phyloP scores from a whole-genome alignment of 2,888 invertebrate species.

The Sinhomidia bicolor region DNA sequence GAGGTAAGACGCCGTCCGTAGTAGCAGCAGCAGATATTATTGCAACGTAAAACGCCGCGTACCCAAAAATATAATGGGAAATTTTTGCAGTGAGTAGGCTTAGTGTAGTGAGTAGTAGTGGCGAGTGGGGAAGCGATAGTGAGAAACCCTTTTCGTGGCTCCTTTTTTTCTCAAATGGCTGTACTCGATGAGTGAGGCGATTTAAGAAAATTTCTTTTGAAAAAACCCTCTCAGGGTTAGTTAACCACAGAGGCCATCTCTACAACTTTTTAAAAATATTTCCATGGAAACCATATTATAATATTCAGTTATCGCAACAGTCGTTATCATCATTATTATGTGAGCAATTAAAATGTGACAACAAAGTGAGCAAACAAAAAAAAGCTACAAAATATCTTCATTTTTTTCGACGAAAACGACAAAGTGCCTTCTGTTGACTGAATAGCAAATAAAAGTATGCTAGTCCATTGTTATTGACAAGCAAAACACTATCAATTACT shows the following conservation, averaged over 20 bases:
- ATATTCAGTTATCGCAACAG: neutral
- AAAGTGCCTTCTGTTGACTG: no score
- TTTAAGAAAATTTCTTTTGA: neutral
- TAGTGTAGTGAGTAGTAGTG: neutral
- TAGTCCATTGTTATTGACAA: no score
- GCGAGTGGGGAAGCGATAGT: neutral
- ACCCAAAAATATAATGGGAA: neutral
- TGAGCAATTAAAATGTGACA: neutral
- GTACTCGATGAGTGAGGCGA: neutral
- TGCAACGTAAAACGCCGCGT: neutral
- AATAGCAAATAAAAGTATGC: no score
- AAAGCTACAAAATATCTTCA: no score
- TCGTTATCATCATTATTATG: neutral
- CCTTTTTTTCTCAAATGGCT: neutral
- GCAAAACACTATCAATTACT: no score
- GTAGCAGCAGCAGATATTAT: neutral
- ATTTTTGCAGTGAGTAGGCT: slow-evolving; percentile 10
- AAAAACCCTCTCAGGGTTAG: no score
- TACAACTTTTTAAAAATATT: no score
- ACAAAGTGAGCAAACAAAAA: neutral
- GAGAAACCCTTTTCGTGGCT: slow-evolving; percentile 49
- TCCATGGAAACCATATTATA: neutral
- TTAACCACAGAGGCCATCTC: neutral
- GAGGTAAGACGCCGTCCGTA: neutral
- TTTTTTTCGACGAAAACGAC: neutral